Conservation (phyloP, 2,113 vertebrate genomes). For the Gorsachius goisagi region DNA sequence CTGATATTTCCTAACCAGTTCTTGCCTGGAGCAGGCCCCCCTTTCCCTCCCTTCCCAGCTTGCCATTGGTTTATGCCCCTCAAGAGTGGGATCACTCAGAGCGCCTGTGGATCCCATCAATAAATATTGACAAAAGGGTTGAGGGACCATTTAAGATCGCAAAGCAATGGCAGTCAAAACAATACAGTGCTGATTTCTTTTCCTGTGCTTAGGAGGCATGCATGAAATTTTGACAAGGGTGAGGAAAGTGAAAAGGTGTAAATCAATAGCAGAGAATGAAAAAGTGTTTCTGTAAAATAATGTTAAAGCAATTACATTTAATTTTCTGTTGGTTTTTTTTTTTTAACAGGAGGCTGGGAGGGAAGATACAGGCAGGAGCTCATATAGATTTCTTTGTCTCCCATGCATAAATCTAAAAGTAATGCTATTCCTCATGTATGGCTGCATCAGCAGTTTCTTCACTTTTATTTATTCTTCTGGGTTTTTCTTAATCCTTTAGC, state of each 20-base stretch:
- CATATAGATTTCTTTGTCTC: slow-evolving; percentile 73
- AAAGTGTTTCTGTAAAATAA: slow-evolving; percentile 62
- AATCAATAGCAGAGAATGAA: slow-evolving; percentile 71
- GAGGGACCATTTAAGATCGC: slow-evolving; percentile 79
- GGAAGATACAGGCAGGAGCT: slow-evolving; percentile 26
- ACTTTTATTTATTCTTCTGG: slow-evolving; percentile 67
- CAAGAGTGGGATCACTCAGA: slow-evolving; percentile 84
- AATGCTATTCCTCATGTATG: slow-evolving; percentile 51
- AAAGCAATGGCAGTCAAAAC: slow-evolving; percentile 64
- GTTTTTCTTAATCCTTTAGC: slow-evolving; percentile 49
- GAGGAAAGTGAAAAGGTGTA: slow-evolving; percentile 55
- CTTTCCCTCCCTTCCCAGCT: slow-evolving; percentile 29
- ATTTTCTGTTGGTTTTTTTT: not conserved
- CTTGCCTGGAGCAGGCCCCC: slow-evolving; percentile 69
- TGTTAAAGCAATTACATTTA: slow-evolving; percentile 33
- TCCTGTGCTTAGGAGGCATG: slow-evolving; percentile 42
- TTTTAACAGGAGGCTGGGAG: slow-evolving; percentile 5
- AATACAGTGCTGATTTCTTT: slow-evolving; percentile 71
- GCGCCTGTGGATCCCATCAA: slow-evolving; percentile 86
- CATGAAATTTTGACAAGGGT: slow-evolving; percentile 68
- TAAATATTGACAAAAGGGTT: slow-evolving; percentile 84
- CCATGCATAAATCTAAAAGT: slow-evolving; percentile 63
- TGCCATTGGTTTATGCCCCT: slow-evolving; percentile 64
- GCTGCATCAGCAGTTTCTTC: slow-evolving; percentile 65
- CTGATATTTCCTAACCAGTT: slow-evolving; percentile 69